Conservation (phyloP, 64 coral and sea anemone species). For the Montipora efflorescens region DNA sequence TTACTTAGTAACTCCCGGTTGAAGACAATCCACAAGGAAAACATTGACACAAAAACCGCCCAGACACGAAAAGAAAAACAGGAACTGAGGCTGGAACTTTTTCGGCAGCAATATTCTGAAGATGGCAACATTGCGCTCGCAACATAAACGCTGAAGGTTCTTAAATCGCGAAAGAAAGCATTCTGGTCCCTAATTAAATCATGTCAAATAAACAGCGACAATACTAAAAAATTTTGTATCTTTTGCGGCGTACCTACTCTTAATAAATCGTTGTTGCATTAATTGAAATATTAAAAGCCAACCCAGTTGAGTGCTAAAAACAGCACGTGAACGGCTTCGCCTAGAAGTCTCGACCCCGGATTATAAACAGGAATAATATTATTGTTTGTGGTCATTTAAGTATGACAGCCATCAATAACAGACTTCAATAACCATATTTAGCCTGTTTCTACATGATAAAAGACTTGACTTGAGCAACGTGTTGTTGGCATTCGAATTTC, state of each 20-base stretch:
- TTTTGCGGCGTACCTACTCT: constrained; percentile 11
- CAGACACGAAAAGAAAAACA: constrained; percentile 6
- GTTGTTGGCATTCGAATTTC: neutral
- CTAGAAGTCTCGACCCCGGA: neutral
- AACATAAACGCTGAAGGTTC: neutral
- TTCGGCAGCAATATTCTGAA: neutral
- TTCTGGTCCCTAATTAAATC: neutral
- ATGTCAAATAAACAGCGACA: neutral
- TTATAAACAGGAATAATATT: neutral
- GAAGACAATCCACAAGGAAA: neutral
- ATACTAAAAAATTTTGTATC: constrained; percentile 15
- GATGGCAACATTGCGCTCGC: neutral
- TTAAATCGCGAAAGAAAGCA: neutral
- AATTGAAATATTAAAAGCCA: constrained; percentile 1
- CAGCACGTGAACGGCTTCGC: neutral
- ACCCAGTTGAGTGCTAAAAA: neutral
- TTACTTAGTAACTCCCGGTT: neutral
- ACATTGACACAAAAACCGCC: neutral
- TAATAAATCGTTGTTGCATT: neutral
- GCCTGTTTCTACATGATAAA: neutral
- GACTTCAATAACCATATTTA: neutral
- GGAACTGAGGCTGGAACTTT: neutral
- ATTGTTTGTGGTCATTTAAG: constrained; percentile 2
- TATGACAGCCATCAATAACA: neutral
- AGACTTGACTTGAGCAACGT: neutral